Percentiles rank a stretch among this genome's conserved stretches.
Evolutionary conservation across 2,888 invertebrate genomes (phyloP).

Genomic region (Thymelicus lineola): DNA sequence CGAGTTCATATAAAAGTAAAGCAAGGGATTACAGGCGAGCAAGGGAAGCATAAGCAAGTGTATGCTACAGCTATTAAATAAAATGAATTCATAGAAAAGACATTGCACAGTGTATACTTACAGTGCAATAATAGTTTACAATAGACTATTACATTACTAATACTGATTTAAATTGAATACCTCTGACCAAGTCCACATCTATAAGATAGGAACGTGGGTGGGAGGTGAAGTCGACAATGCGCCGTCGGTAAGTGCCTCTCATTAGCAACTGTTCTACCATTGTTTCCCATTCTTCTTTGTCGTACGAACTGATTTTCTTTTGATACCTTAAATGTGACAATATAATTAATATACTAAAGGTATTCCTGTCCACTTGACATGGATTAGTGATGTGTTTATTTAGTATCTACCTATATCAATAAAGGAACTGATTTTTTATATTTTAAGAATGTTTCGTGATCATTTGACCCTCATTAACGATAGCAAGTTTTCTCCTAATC

Average conservation of each 20-base stretch:
- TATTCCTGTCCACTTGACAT: not conserved
- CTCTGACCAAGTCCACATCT: conserved; percentile 98
- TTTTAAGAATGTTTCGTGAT: no score
- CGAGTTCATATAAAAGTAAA: no score
- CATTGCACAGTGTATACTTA: no score
- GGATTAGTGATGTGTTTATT: no score
- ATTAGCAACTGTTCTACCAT: conserved; percentile 92
- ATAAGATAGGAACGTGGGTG: conserved; percentile 96
- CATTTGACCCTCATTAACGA: no score
- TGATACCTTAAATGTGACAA: conserved; percentile 89
- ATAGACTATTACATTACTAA: not conserved
- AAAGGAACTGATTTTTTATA: no score
- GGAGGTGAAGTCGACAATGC: conserved; percentile 93
- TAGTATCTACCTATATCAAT: no score
- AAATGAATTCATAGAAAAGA: no score
- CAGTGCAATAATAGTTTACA: not conserved
- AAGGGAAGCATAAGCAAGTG: no score
- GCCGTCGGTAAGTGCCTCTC: conserved; percentile 80
- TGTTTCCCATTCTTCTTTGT: conserved; percentile 98
- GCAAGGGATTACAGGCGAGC: no score
- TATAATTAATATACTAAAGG: conserved; percentile 15
- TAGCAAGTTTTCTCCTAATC: no score
- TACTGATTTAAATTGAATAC: conserved; percentile 69
- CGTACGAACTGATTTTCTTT: conserved; percentile 98
- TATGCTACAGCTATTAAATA: no score